A percentile compares a stretch with the other conserved stretches of the same genome.
phyloP scores from a whole-genome alignment of 1,140 invertebrate genomes.

The Stegodyphus mimosarum region DNA sequence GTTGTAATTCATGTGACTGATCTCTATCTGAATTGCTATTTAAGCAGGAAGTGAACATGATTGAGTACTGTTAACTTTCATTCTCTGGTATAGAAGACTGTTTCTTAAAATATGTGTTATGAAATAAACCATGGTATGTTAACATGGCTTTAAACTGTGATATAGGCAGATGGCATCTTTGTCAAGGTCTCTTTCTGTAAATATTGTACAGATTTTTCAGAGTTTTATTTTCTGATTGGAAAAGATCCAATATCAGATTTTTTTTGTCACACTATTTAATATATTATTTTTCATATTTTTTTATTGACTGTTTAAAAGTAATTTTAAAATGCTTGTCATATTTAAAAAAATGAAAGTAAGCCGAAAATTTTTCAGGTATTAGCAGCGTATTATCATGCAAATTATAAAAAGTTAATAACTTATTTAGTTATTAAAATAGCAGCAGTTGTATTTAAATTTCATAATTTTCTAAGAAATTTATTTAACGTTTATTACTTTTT shows the following conservation, averaged over 20 bases:
- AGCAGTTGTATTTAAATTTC: not conserved
- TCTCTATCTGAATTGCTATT: not conserved
- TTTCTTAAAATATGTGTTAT: not conserved
- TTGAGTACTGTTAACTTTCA: not conserved
- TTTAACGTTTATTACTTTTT: not conserved
- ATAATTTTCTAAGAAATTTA: not conserved
- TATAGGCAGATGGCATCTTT: not conserved
- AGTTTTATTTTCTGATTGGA: not conserved
- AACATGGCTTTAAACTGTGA: not conserved
- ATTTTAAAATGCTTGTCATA: too few species aligned
- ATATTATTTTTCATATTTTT: too few species aligned
- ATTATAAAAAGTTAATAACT: too few species aligned
- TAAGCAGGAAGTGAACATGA: not conserved
- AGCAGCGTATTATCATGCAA: too few species aligned
- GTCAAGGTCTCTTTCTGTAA: not conserved
- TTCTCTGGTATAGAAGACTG: not conserved
- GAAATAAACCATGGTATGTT: not conserved
- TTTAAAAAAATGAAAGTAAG: too few species aligned
- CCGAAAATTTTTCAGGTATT: too few species aligned
- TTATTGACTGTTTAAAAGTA: too few species aligned
- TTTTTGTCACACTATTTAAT: too few species aligned
- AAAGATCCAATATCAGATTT: not conserved
- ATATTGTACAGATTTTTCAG: not conserved
- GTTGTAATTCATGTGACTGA: not conserved
- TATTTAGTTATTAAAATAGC: too few species aligned